Percentiles rank a stretch among this genome's conserved stretches.
These are phyloP conservation scores for Hassar affinis DNA, from an alignment of 2,113 vertebrate species.

Conservation along the genomic window DNA sequence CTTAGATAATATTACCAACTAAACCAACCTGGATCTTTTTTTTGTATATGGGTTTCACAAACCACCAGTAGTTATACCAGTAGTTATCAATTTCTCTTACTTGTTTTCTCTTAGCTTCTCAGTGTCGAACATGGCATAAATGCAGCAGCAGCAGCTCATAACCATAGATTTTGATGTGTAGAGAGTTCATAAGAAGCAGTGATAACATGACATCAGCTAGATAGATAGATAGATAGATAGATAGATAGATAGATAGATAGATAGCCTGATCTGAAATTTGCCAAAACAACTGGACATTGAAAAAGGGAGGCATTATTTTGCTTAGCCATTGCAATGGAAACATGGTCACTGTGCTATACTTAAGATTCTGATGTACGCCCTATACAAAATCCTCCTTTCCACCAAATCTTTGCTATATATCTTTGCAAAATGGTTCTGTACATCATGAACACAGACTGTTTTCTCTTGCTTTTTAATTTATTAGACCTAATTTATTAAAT, in stretches of 20 bases:
- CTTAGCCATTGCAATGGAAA: neutral
- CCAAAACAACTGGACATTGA: neutral
- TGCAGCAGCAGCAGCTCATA: neutral
- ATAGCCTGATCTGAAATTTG: neutral
- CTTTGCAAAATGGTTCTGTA: neutral
- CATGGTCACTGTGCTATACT: neutral
- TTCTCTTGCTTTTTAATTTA: neutral
- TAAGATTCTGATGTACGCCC: neutral
- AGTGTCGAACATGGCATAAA: neutral
- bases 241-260: too few species aligned
- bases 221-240: too few species aligned
- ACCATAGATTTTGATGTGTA: neutral
- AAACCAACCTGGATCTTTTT: neutral
- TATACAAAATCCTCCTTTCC: neutral
- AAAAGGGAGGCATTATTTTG: neutral
- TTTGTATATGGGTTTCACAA: too few species aligned
- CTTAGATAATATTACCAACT: neutral
- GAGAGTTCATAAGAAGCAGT: neutral
- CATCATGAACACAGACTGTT: neutral
- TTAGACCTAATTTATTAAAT: too few species aligned
- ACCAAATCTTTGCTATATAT: neutral
- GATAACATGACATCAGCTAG: neutral
- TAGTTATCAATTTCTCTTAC: neutral
- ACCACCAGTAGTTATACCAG: neutral
- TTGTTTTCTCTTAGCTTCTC: neutral